These are phyloP conservation scores for Aspidiotus rigidus DNA, from an alignment of 2,888 invertebrate species.

Conservation along the genomic window DNA sequence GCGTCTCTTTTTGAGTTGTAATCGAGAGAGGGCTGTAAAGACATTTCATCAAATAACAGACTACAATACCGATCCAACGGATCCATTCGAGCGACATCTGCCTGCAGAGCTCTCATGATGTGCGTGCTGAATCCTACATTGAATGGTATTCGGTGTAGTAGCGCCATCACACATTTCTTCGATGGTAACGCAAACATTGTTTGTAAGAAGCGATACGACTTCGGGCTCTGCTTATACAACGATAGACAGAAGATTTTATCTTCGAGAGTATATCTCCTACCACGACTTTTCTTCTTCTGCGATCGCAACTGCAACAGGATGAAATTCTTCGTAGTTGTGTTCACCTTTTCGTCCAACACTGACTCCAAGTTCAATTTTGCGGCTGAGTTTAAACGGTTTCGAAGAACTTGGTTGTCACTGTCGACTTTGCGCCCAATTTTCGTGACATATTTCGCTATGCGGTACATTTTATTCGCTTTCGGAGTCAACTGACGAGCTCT, in stretches of 20 bases:
- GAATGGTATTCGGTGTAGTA: constrained; percentile 14
- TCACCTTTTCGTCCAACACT: background rate
- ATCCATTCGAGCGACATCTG: background rate
- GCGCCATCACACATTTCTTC: background rate
- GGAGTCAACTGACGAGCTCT: background rate
- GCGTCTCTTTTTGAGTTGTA: background rate
- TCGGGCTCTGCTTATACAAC: background rate
- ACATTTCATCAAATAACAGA: constrained; percentile 19
- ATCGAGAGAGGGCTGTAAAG: background rate
- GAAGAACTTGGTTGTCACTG: background rate
- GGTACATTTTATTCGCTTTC: background rate
- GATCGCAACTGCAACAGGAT: background rate
- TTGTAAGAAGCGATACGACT: background rate
- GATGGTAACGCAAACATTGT: background rate
- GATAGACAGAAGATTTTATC: background rate
- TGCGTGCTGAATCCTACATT: constrained; percentile 7
- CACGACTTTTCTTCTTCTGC: background rate
- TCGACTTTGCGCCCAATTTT: background rate
- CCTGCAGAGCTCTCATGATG: background rate
- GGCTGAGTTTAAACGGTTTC: background rate
- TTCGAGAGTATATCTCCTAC: background rate
- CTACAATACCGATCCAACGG: background rate
- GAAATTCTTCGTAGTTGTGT: background rate
- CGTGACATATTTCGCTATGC: background rate
- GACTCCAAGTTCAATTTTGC: background rate